These are phyloP conservation scores for Platypus cylindrus DNA, from an alignment of 2,888 invertebrate genomes.

Conservation along the genomic window DNA sequence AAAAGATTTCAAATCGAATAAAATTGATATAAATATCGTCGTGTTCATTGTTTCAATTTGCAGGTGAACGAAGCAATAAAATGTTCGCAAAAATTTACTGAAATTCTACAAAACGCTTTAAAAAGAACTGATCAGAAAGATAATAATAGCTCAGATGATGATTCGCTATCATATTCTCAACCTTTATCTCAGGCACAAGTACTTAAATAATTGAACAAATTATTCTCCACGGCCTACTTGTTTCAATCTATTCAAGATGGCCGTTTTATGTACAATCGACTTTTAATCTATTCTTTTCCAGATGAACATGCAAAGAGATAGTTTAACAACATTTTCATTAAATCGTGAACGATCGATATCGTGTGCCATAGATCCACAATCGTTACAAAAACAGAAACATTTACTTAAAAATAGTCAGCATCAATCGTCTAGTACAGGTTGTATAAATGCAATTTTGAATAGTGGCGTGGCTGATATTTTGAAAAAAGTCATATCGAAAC, in stretches of 20 bases:
- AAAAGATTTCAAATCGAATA: no score
- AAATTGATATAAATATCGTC: no score
- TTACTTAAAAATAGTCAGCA: slow-evolving; percentile 21
- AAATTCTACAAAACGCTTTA: slow-evolving; percentile 32
- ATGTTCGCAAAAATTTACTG: slow-evolving; percentile 31
- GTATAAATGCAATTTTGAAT: slow-evolving; percentile 33
- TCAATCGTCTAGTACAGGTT: slow-evolving; percentile 31
- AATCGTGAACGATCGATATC: slow-evolving; percentile 29
- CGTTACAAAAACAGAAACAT: slow-evolving; percentile 26
- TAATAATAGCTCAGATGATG: slow-evolving; percentile 28
- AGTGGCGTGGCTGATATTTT: slow-evolving; percentile 34
- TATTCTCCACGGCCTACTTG: not conserved
- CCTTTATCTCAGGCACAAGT: slow-evolving; percentile 17
- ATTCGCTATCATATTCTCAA: slow-evolving; percentile 31
- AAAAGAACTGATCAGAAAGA: slow-evolving; percentile 26
- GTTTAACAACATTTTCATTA: slow-evolving; percentile 7
- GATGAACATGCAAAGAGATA: not conserved
- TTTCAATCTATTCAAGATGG: slow-evolving; percentile 7
- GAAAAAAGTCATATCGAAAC: slow-evolving; percentile 32
- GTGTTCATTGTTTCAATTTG: slow-evolving; percentile 1
- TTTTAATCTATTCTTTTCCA: not conserved
- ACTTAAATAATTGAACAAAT: no score
- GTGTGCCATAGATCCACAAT: slow-evolving; percentile 26
- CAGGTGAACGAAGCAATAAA: slow-evolving; percentile 27
- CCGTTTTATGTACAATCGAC: not conserved